These are phyloP conservation scores for Exocentrus adspersus DNA, from an alignment of 2,888 invertebrate genomes.

Conservation along the genomic window DNA sequence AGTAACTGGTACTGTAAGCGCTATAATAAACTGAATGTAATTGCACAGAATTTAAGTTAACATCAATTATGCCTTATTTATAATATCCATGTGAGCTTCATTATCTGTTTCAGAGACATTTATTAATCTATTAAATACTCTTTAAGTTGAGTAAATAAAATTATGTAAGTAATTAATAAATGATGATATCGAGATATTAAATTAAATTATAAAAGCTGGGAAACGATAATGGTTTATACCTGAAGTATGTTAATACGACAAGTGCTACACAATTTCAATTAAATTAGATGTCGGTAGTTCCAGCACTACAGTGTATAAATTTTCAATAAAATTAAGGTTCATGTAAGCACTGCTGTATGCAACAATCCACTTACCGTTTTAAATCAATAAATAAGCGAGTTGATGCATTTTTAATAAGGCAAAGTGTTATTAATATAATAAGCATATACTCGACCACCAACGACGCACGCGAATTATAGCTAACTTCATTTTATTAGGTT, in stretches of 20 bases:
- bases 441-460: constrained; percentile 61
- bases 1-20: background rate
- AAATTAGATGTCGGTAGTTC: constrained; percentile 33
- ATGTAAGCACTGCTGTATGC: constrained; percentile 35
- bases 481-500: constrained; percentile 58
- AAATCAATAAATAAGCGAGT: constrained; percentile 61
- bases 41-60: too few species aligned
- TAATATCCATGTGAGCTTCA: too few species aligned
- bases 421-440: constrained; percentile 63
- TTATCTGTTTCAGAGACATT: too few species aligned
- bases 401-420: constrained; percentile 63
- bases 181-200: background rate
- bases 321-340: constrained; percentile 27
- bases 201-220: background rate
- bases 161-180: constrained; percentile 9
- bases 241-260: constrained; percentile 29
- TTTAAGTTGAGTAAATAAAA: too few species aligned
- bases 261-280: constrained; percentile 49
- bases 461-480: constrained; percentile 52
- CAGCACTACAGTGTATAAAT: constrained; percentile 29
- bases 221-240: constrained; percentile 22
- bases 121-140: too few species aligned
- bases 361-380: constrained; percentile 58
- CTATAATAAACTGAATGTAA: background rate
- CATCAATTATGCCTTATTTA: too few species aligned